These are phyloP conservation scores for Dasypus novemcinctus DNA, from an alignment of 2,113 vertebrate genomes.

Conservation along the genomic window DNA sequence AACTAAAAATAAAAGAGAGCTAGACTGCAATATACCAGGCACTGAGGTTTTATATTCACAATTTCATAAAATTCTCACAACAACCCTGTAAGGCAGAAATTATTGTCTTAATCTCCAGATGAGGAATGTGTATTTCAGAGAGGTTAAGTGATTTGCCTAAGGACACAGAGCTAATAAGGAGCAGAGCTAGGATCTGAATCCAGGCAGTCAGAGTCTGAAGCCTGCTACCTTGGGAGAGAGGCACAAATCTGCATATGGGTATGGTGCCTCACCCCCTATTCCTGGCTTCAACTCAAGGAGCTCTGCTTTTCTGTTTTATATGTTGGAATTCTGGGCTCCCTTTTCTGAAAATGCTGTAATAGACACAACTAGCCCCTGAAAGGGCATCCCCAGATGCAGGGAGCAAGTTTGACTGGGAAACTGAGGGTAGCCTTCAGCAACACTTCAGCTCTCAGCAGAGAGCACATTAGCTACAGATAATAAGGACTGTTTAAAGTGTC, in stretches of 20 bases:
- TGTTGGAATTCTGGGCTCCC: neutral
- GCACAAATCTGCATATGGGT: neutral
- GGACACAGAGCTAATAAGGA: neutral
- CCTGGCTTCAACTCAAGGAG: neutral
- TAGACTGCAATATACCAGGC: neutral
- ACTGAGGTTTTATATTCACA: neutral
- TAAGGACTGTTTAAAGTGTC: neutral
- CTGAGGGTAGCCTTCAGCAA: neutral
- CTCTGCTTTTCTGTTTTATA: conserved; percentile 7
- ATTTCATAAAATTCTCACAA: neutral
- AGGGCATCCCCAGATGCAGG: neutral
- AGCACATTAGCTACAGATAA: neutral
- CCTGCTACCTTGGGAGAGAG: neutral
- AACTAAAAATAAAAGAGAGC: neutral
- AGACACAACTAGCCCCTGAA: neutral
- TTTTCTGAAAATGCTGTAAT: conserved; percentile 46
- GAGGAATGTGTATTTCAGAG: neutral
- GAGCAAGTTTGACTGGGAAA: neutral
- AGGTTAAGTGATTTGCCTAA: conserved; percentile 23
- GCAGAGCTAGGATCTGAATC: conserved; percentile 20
- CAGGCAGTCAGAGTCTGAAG: neutral
- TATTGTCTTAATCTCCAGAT: conserved; percentile 24
- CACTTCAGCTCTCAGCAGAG: neutral
- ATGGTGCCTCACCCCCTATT: neutral
- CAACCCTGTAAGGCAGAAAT: conserved; percentile 44